Base-by-base conservation (phyloP, 92 coral and sea anemone genomes). In the Pocillopora grandis region DNA sequence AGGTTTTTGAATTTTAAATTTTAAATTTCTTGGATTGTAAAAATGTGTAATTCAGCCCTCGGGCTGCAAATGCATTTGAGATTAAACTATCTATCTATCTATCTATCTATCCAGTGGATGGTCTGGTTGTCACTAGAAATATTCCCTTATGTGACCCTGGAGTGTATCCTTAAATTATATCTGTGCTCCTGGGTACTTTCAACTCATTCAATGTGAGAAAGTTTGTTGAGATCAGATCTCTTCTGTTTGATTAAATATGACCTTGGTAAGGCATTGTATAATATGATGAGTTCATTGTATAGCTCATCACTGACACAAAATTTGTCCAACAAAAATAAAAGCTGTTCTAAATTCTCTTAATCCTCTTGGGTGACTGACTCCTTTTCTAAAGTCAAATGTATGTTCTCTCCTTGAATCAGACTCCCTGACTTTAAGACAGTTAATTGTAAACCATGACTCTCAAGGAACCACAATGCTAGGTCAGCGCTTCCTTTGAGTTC, bases 231-330 rank as follows among this genome's bases (percentile, higher is more conserved):
- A 0, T 89, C 82, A 59, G 52, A 0, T 73, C 87, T 81, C 60
- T 62, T 78, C 76, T 91, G 95, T 66, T 92, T 92, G 48, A 92
- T 85, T 58, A 92, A 58, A 71, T 92, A 92, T 16, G 95, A 92
- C 60, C 84, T 82, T 2, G 95, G 95, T 3, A 85, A 16, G 10
- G 67, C 92, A 73, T 85, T 66, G 1, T 42, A 82, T 5, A 79
- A 1, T 12, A 88, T 27, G 9, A 88, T 67, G 10, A 91, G 59
- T 37, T 88, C 92, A 82, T 88, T 92, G 67, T 88, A 91, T 4
- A 91, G 13, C 56, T 88, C 92, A 83, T 88, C 94, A 42, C 92
- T 63, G 1, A 70, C 88, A 85, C 94, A 91, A 21, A 88, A 91
- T 69, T 78, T 77, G 21, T 80, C 90, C 16, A 87, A 33, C 15